A percentile compares a stretch with the other conserved stretches of the same genome.
Conservation (phyloP, 2,113 vertebrate genomes). For the Ceyx cyanopectus region DNA sequence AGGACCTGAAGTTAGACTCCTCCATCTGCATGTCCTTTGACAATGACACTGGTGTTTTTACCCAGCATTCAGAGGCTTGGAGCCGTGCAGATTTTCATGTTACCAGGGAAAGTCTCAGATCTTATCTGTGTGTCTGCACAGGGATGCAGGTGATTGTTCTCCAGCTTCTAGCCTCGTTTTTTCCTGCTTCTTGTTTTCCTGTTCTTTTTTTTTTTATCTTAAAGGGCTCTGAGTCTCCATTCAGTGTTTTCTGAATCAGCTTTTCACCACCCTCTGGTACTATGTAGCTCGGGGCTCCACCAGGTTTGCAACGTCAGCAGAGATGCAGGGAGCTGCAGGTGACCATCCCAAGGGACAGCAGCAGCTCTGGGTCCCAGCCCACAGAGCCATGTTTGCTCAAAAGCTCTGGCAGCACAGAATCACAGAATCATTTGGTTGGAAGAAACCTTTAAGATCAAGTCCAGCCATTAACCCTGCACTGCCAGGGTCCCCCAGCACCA, state of each 20-base stretch:
- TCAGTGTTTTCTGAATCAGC: not conserved
- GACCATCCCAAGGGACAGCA: not conserved
- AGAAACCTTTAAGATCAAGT: no score
- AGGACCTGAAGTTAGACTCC: not conserved
- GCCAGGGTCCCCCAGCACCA: no score
- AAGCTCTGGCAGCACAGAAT: not conserved
- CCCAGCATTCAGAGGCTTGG: not conserved
- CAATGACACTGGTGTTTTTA: not conserved
- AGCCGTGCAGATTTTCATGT: not conserved
- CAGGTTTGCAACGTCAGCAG: not conserved
- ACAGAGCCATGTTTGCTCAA: not conserved
- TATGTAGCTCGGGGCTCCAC: not conserved
- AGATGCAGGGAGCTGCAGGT: not conserved
- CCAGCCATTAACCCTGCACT: no score
- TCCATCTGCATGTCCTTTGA: not conserved
- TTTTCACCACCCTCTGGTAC: not conserved
- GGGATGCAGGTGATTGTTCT: not conserved
- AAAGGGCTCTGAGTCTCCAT: not conserved
- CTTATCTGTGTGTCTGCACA: not conserved
- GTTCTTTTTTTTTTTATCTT: not conserved
- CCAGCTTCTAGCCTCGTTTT: not conserved
- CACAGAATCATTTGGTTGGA: no score
- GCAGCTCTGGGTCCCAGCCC: not conserved
- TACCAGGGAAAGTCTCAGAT: not conserved
- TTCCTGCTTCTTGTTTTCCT: not conserved